Evolutionary conservation across 2,888 invertebrate species (phyloP).

Genomic region (Lasioglossum lativentre): DNA sequence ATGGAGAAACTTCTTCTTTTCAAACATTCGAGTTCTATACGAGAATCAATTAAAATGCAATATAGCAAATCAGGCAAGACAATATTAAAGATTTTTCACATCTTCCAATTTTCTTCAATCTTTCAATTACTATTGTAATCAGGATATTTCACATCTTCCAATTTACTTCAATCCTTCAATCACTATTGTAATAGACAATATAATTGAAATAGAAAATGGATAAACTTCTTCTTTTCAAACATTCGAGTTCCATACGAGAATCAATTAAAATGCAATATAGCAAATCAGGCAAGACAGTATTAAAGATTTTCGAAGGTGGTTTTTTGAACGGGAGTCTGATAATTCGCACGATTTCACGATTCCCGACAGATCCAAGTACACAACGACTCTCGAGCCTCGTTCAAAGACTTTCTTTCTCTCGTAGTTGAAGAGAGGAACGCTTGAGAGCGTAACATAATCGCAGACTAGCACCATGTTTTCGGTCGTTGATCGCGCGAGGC

Average conservation of each 20-base stretch:
- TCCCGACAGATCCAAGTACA: background rate
- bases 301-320: background rate
- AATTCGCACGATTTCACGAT: background rate
- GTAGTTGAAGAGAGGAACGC: background rate
- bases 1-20: no score
- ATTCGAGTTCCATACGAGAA: no score
- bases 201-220: no score
- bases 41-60: background rate
- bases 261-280: background rate
- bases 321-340: background rate
- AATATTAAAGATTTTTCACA: no score
- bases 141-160: no score
- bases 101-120: no score
- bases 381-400: slow-evolving; percentile 29
- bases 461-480: slow-evolving; percentile 49
- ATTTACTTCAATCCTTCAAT: no score
- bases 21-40: no score
- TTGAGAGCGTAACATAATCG: slow-evolving; percentile 3
- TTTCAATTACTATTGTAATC: no score
- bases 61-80: background rate
- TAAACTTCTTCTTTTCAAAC: no score
- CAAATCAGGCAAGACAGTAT: background rate
- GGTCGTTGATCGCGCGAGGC: slow-evolving; percentile 47
- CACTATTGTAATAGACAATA: no score
- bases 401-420: slow-evolving; percentile 13